Evolutionary conservation across 1,140 invertebrate genomes (phyloP).

Genomic region (Doryteuthis pealeii): DNA sequence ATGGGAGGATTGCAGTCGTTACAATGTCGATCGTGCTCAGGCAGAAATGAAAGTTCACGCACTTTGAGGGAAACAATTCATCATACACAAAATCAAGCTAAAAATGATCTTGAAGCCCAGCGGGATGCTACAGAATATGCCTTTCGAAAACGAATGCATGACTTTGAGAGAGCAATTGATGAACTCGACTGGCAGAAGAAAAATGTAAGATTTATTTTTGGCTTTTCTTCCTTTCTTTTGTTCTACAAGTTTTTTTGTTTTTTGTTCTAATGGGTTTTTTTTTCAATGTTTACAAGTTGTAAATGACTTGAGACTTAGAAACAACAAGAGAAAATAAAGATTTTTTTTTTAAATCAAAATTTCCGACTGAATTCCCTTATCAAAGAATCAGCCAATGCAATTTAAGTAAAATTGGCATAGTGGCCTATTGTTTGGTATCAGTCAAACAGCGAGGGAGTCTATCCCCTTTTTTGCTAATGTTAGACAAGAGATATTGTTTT

Average conservation of each 20-base stretch:
- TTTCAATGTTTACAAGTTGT: constrained; percentile 13
- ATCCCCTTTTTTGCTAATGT: too few species aligned
- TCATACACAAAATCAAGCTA: constrained; percentile 70
- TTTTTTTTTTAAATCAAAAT: too few species aligned
- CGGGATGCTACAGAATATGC: constrained; percentile 78
- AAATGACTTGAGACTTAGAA: too few species aligned
- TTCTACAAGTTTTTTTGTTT: constrained; percentile 20
- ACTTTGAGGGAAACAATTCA: constrained; percentile 75
- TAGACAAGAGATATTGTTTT: too few species aligned
- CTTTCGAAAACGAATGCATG: constrained; percentile 75
- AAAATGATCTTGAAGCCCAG: constrained; percentile 77
- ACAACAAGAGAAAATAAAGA: too few species aligned
- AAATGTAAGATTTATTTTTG: constrained; percentile 65
- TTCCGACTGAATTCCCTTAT: too few species aligned
- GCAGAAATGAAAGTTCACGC: constrained; percentile 74
- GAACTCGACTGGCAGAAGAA: constrained; percentile 84
- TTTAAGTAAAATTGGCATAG: too few species aligned
- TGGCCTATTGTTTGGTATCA: too few species aligned
- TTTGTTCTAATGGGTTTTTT: too few species aligned
- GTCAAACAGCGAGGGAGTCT: too few species aligned
- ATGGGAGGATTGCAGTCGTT: constrained; percentile 78
- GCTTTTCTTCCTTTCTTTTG: neutral
- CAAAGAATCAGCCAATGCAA: too few species aligned
- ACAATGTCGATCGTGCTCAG: constrained; percentile 73
- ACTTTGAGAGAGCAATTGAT: constrained; percentile 77